These are phyloP conservation scores for Diaperis boleti DNA, from an alignment of 2,888 invertebrate genomes.

Conservation along the genomic window DNA sequence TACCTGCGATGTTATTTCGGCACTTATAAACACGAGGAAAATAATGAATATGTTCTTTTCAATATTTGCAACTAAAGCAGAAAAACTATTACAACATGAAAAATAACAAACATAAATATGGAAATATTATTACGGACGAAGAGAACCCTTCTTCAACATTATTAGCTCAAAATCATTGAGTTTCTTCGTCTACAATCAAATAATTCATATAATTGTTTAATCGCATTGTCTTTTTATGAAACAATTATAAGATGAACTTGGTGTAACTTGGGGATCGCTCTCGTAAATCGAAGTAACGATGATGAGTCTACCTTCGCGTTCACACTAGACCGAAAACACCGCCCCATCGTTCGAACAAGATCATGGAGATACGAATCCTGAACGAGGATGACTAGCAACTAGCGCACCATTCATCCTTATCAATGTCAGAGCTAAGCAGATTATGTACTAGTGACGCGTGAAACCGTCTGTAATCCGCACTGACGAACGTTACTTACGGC, in stretches of 20 bases:
- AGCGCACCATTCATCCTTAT: slow-evolving; percentile 71
- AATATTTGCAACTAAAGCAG: no score
- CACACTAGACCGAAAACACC: no score
- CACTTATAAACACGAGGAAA: no score
- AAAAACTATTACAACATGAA: no score
- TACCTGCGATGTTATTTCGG: no score
- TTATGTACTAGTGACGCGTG: slow-evolving; percentile 70
- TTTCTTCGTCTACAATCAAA: no score
- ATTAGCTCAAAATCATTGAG: no score
- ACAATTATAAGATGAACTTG: slow-evolving; percentile 32
- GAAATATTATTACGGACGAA: no score
- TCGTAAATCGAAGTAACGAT: background rate
- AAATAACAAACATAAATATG: no score
- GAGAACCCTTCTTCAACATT: no score
- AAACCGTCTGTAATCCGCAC: slow-evolving; percentile 67
- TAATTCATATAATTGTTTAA: no score
- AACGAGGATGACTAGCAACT: slow-evolving; percentile 60
- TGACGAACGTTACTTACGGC: slow-evolving; percentile 65
- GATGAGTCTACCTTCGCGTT: slow-evolving; percentile 14
- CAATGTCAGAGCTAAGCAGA: slow-evolving; percentile 72
- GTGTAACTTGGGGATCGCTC: slow-evolving; percentile 19
- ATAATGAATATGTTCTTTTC: no score
- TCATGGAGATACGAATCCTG: slow-evolving; percentile 28
- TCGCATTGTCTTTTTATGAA: slow-evolving; percentile 34
- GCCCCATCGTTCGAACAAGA: slow-evolving; percentile 21